Conservation (phyloP, 2,888 invertebrate genomes). For the Leptinotarsa tumamoca region DNA sequence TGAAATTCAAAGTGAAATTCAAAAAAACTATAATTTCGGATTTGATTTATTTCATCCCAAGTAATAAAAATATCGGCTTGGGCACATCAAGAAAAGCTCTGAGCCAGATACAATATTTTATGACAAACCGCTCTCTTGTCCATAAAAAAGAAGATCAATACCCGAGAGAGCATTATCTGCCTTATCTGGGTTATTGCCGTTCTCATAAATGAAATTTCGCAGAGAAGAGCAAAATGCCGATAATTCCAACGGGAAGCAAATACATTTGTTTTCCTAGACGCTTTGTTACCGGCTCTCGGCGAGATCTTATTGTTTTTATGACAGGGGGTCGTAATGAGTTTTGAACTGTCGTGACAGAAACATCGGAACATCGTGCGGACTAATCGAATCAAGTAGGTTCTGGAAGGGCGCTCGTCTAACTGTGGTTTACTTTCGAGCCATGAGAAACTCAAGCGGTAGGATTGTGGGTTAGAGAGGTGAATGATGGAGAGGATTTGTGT, state of each 20-base stretch:
- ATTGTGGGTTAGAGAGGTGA: conserved; percentile 26
- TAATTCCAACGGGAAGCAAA: conserved; percentile 28
- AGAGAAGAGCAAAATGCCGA: conserved; percentile 15
- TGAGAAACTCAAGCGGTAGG: conserved; percentile 30
- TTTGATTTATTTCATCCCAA: neutral
- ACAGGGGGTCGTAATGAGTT: conserved; percentile 40
- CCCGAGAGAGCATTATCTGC: neutral
- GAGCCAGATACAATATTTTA: conserved; percentile 18
- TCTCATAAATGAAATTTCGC: conserved; percentile 7
- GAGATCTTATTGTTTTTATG: conserved; percentile 40
- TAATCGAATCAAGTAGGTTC: conserved; percentile 37
- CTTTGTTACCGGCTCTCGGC: conserved; percentile 28
- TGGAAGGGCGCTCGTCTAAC: conserved; percentile 33
- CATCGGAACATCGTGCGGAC: conserved; percentile 38
- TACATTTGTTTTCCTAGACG: conserved; percentile 34
- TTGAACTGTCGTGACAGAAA: conserved; percentile 41
- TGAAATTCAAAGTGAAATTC: neutral
- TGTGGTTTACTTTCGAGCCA: conserved; percentile 38
- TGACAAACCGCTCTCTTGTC: conserved; percentile 17
- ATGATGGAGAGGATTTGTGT: conserved; percentile 3
- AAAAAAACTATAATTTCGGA: neutral
- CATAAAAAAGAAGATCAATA: conserved; percentile 20
- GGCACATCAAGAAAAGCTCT: neutral
- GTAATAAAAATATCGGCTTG: conserved; percentile 8
- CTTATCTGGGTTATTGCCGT: conserved; percentile 10